These are phyloP conservation scores for Drosophila anomelani DNA, from an alignment of 2,888 invertebrate genomes.

Conservation along the genomic window DNA sequence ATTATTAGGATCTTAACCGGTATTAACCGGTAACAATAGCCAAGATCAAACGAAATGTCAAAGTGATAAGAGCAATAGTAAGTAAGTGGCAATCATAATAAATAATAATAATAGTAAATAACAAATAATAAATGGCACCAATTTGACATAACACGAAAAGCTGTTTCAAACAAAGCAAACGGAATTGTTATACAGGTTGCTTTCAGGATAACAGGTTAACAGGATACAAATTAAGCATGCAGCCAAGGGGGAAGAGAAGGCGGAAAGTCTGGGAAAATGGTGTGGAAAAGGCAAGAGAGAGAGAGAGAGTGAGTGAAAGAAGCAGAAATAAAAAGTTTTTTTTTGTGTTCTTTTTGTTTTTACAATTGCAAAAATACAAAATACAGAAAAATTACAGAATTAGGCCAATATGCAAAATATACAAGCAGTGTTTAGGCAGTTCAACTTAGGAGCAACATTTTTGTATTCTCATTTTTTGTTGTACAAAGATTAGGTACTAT, in stretches of 20 bases:
- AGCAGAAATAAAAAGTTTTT: conserved; percentile 8
- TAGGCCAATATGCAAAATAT: conserved; percentile 72
- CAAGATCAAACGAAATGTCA: conserved; percentile 14
- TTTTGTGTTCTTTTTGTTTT: conserved; percentile 1
- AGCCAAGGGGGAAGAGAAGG: conserved; percentile 16
- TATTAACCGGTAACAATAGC: conserved; percentile 26
- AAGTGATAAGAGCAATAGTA: conserved; percentile 21
- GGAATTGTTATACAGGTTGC: conserved; percentile 7
- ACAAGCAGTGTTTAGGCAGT: conserved; percentile 50
- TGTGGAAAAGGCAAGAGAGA: conserved; percentile 23
- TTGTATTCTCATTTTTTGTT: neutral
- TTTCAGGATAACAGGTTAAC: conserved; percentile 12
- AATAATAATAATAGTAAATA: conserved; percentile 20
- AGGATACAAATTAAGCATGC: conserved; percentile 54
- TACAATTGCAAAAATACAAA: conserved; percentile 47
- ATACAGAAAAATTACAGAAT: conserved; percentile 31
- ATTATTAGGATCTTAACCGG: conserved; percentile 33
- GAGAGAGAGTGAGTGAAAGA: conserved; percentile 23
- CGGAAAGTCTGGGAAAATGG: conserved; percentile 12
- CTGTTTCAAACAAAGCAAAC: conserved; percentile 39
- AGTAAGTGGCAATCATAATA: conserved; percentile 22
- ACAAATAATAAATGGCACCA: conserved; percentile 33
- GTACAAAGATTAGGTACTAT: conserved; percentile 1
- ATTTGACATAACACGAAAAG: conserved; percentile 43
- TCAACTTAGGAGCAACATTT: conserved; percentile 24